phyloP scores from a whole-genome alignment of 2,113 vertebrate species.

The Pseudopipra pipra region DNA sequence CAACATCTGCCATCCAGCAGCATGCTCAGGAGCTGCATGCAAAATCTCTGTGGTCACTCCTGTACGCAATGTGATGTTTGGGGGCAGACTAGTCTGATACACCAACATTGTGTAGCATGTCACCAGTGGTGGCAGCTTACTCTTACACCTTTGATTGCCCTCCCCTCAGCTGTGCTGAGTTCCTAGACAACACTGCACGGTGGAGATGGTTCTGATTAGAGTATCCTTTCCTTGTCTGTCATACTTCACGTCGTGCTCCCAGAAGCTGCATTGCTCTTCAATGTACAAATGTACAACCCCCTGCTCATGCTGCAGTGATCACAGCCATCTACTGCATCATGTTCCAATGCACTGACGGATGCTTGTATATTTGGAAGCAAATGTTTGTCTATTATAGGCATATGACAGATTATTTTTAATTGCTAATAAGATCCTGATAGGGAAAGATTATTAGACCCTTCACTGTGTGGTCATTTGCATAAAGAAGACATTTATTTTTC shows the following conservation, averaged over 20 bases:
- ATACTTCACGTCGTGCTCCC: not conserved
- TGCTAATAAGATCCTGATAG: not conserved
- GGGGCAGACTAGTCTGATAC: not conserved
- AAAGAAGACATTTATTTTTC: not conserved
- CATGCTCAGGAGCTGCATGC: fast-evolving
- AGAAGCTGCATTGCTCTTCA: not conserved
- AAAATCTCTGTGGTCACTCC: not conserved
- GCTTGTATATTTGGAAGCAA: not conserved
- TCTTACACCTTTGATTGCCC: not conserved
- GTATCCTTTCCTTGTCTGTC: not conserved
- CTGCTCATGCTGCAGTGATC: not conserved
- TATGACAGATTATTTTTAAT: not conserved
- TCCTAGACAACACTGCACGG: not conserved
- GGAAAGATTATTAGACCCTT: not conserved
- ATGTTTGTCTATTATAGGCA: not conserved
- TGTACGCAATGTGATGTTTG: not conserved
- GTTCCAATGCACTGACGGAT: not conserved
- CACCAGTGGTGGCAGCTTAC: not conserved
- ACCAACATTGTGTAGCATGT: not conserved
- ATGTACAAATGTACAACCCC: not conserved
- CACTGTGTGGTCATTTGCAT: not conserved
- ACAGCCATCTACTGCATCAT: not conserved
- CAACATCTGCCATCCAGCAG: not conserved
- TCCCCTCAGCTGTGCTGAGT: not conserved
- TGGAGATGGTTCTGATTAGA: not conserved